A percentile compares a stretch with the other conserved stretches of the same genome.
Conservation (phyloP, 2,113 vertebrate species). For the Sciurus niger region DNA sequence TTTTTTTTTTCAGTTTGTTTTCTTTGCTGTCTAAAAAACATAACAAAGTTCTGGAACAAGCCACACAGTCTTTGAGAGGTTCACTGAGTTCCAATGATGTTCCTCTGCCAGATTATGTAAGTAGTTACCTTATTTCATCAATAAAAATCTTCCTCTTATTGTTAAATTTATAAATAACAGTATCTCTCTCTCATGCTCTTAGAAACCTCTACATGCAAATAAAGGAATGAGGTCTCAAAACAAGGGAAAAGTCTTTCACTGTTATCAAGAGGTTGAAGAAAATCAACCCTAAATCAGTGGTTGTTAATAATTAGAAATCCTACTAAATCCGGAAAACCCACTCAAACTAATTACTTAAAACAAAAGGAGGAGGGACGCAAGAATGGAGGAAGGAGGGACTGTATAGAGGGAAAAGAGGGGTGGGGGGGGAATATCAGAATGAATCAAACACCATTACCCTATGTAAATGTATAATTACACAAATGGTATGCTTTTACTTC, state of each 20-base stretch:
- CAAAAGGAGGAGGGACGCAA: not conserved
- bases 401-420: no score
- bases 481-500: no score
- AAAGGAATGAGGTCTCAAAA: conserved; percentile 83
- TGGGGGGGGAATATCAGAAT: no score
- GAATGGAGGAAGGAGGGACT: no score
- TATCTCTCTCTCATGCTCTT: conserved; percentile 47
- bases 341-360: not conserved
- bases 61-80: conserved; percentile 96
- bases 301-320: conserved; percentile 69
- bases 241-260: conserved; percentile 18
- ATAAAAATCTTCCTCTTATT: conserved; percentile 25
- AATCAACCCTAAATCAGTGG: conserved; percentile 47
- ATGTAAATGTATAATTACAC: no score
- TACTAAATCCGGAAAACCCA: conserved; percentile 22
- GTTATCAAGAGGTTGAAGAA: conserved; percentile 76
- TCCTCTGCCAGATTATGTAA: conserved; percentile 97
- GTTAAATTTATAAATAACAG: conserved; percentile 40
- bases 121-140: conserved; percentile 84
- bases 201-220: conserved; percentile 73
- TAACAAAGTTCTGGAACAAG: conserved; percentile 99
- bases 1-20: conserved; percentile 93
- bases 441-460: no score
- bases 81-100: conserved; percentile 90
- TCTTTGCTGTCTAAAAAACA: conserved; percentile 99